phyloP scores from a whole-genome alignment of 2,888 invertebrate species.

The Mimas tiliae region DNA sequence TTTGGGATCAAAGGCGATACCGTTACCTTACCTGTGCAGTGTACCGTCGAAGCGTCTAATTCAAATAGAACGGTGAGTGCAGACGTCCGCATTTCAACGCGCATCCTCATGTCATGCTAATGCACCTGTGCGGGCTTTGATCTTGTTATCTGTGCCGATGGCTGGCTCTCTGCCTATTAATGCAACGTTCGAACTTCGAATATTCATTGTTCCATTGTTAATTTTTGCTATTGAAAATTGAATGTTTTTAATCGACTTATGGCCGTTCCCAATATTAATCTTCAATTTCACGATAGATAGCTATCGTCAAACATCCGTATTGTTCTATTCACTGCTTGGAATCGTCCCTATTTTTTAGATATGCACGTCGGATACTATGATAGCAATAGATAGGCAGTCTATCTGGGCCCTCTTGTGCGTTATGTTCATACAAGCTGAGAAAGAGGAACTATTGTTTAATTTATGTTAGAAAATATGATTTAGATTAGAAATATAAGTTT shows the following conservation, averaged over 20 bases:
- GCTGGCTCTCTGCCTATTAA: conserved; percentile 10
- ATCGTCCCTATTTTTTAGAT: too few relatives aligned
- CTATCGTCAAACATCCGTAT: too few relatives aligned
- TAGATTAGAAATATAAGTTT: too few relatives aligned
- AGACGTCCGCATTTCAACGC: conserved; percentile 39
- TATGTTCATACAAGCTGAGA: too few relatives aligned
- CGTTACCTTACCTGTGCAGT: conserved; percentile 28
- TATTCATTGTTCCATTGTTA: neutral
- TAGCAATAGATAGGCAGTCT: too few relatives aligned
- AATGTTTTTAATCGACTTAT: neutral
- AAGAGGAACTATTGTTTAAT: too few relatives aligned
- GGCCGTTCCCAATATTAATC: too few relatives aligned
- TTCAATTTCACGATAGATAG: too few relatives aligned
- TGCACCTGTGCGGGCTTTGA: conserved; percentile 39
- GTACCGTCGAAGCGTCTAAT: conserved; percentile 38
- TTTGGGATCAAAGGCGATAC: conserved; percentile 32
- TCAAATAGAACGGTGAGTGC: conserved; percentile 40
- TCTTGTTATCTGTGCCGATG: conserved; percentile 35
- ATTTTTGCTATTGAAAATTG: neutral
- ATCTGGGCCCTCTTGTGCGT: too few relatives aligned
- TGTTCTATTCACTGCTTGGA: too few relatives aligned
- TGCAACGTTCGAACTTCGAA: neutral
- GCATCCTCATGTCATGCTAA: conserved; percentile 39
- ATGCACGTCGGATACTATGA: too few relatives aligned
- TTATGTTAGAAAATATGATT: too few relatives aligned